These are phyloP conservation scores for Heliothis peltigera DNA, from an alignment of 2,888 invertebrate genomes.

Conservation along the genomic window DNA sequence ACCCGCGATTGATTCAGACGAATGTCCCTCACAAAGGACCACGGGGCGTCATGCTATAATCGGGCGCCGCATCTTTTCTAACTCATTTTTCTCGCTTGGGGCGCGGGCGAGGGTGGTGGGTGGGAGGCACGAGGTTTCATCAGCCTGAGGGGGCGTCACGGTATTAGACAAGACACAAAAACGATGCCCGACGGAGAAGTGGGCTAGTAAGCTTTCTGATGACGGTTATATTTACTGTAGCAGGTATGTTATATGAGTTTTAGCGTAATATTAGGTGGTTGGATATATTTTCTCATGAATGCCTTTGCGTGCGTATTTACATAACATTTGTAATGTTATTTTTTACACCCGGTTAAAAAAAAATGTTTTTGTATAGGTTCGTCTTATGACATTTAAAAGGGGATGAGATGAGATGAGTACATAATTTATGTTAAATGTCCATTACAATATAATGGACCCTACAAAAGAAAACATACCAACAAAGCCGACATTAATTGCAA, in stretches of 20 bases:
- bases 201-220: conserved; percentile 84
- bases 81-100: conserved; percentile 89
- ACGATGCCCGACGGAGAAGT: conserved; percentile 84
- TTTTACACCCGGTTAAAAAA: neutral
- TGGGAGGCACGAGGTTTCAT: conserved; percentile 74
- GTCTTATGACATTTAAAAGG: too few relatives aligned
- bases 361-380: too few relatives aligned
- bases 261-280: conserved; percentile 55
- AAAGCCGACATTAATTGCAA: conserved; percentile 53
- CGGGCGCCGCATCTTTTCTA: conserved; percentile 89
- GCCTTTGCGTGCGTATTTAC: conserved; percentile 4
- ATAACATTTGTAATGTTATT: neutral
- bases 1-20: conserved; percentile 86
- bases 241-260: conserved; percentile 62
- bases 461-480: conserved; percentile 17
- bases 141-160: conserved; percentile 86
- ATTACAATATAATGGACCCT: conserved; percentile 11
- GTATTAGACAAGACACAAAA: conserved; percentile 90
- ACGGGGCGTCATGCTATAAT: conserved; percentile 85
- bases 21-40: conserved; percentile 85
- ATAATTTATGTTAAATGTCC: neutral
- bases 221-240: conserved; percentile 76
- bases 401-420: neutral
- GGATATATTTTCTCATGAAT: conserved; percentile 20
- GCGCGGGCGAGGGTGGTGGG: conserved; percentile 68